Evolutionary conservation across 2,888 invertebrate species (phyloP).

Genomic region (Vanessa cardui): DNA sequence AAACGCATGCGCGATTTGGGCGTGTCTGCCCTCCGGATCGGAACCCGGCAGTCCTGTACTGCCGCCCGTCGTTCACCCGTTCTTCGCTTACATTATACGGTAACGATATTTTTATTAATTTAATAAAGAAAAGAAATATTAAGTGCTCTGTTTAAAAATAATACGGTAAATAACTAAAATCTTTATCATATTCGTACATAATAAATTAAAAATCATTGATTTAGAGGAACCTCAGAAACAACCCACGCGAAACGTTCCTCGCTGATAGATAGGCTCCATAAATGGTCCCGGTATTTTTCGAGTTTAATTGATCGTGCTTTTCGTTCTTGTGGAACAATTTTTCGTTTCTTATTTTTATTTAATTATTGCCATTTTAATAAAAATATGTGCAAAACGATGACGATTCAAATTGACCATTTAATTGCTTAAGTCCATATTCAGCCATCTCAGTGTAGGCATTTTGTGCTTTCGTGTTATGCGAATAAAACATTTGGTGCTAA

Average conservation of each 20-base stretch:
- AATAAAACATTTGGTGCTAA: background rate
- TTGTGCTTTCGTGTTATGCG: conserved; percentile 6
- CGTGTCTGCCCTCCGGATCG: conserved; percentile 65
- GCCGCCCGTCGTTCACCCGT: conserved; percentile 45
- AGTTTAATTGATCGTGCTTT: conserved; percentile 44
- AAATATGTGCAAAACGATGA: conserved; percentile 1
- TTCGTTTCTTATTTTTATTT: conserved; percentile 2
- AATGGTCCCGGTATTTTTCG: conserved; percentile 44
- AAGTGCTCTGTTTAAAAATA: conserved; percentile 1
- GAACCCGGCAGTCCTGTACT: conserved; percentile 68
- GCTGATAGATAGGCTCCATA: conserved; percentile 27
- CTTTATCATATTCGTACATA: too few species aligned
- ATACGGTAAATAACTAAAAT: background rate
- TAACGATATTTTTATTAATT: conserved; percentile 35
- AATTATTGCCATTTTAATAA: conserved; percentile 1
- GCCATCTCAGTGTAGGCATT: conserved; percentile 14
- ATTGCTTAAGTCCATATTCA: conserved; percentile 20
- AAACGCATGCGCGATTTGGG: conserved; percentile 75
- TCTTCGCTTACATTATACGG: conserved; percentile 40
- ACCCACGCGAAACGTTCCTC: conserved; percentile 55
- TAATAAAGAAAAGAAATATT: conserved; percentile 11
- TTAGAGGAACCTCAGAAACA: background rate
- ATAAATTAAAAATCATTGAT: background rate
- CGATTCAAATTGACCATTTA: conserved; percentile 15
- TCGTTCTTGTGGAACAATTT: conserved; percentile 31